Percentiles rank a stretch among this genome's conserved stretches.
Evolutionary conservation across 1,140 invertebrate species (phyloP).

Genomic region (Plectrocnemia conspersa): DNA sequence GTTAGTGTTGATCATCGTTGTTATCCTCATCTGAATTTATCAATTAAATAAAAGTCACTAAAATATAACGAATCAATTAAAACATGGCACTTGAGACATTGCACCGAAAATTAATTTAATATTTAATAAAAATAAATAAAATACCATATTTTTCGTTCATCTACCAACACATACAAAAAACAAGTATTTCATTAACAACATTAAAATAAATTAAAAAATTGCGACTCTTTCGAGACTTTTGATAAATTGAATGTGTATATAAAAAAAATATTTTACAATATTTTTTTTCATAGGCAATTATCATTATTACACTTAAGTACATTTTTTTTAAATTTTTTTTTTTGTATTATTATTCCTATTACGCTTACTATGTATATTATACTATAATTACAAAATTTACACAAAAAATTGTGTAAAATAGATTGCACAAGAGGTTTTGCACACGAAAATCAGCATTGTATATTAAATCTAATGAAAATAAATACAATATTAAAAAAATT

Average conservation of each 20-base stretch:
- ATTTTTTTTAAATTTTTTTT: too few relatives aligned
- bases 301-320: conserved; percentile 22
- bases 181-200: conserved; percentile 26
- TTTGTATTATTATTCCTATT: too few relatives aligned
- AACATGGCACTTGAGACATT: too few relatives aligned
- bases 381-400: conserved; percentile 28
- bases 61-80: too few relatives aligned
- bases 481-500: conserved; percentile 7
- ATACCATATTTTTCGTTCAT: too few relatives aligned
- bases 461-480: conserved; percentile 13
- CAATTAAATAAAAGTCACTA: too few relatives aligned
- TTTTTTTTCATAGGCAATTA: conserved; percentile 13
- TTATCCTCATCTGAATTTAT: too few relatives aligned
- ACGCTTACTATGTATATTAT: conserved; percentile 15
- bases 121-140: conserved; percentile 7
- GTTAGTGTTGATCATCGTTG: conserved; percentile 16
- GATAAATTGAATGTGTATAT: conserved; percentile 9
- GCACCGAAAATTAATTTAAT: neutral
- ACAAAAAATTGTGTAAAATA: conserved; percentile 20
- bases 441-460: conserved; percentile 32
- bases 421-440: conserved; percentile 29
- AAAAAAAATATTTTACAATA: conserved; percentile 22
- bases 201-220: conserved; percentile 13
- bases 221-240: too few relatives aligned
- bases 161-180: too few relatives aligned